These are phyloP conservation scores for Sturnira hondurensis DNA, from an alignment of 2,113 vertebrate species.

Conservation along the genomic window DNA sequence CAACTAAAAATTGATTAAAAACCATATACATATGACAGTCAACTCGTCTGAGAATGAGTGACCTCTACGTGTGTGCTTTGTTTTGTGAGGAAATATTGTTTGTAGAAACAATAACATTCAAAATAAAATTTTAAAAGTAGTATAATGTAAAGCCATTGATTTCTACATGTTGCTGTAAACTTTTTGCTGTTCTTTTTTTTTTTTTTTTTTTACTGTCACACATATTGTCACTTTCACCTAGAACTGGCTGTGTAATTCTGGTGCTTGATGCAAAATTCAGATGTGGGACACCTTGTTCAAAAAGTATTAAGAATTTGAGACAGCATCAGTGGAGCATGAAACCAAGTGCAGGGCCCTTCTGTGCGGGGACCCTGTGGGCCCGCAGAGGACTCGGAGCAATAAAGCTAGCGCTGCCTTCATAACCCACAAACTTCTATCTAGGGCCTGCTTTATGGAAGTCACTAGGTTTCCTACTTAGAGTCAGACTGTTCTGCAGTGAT, in stretches of 20 bases:
- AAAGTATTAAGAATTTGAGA: background rate
- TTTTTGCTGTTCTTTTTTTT: background rate
- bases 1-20: conserved; percentile 19
- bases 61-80: background rate
- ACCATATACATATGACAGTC: background rate
- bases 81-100: background rate
- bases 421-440: background rate
- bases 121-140: conserved; percentile 3
- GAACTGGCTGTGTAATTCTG: background rate
- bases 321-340: background rate
- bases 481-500: background rate
- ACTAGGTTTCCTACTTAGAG: background rate
- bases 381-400: background rate
- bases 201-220: background rate
- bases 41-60: background rate
- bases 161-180: background rate
- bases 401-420: background rate
- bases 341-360: background rate
- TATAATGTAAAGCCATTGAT: background rate
- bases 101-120: background rate
- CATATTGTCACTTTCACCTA: background rate
- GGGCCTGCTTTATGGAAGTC: background rate
- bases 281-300: background rate
- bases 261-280: background rate
- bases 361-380: no score